Base-by-base conservation (phyloP, 2,888 invertebrate genomes). In the Chalcis sispes region DNA sequence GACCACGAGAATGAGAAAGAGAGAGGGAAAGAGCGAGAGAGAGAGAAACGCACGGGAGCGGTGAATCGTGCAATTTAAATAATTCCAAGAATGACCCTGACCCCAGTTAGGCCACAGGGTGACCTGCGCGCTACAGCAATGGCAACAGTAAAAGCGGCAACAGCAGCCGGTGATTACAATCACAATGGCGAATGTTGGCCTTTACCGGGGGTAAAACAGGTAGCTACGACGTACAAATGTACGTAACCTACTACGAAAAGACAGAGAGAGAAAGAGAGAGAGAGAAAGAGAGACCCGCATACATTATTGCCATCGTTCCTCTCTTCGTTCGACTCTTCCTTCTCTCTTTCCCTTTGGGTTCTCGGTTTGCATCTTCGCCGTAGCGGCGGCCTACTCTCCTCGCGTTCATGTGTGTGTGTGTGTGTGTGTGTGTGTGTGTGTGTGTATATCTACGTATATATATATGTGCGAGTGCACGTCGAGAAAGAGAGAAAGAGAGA, bases 21-120 rank as follows among this genome's bases (percentile, higher is more conserved):
- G 56, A 56, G 67, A 54, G 25, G 52, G 54, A 54, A 15, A 40
- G 66, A 54, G 40, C 8, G 54, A 54, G 46, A 46, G 46, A 32
- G 42, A 59, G 80, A 7, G 79, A n/a, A 54, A 23, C 8, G 54
- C 29, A 15, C 4, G 46, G 8, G 42, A 59, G 80, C 1, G 79
- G 73, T 75, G 58, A 54, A 64, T 82, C 81, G 81, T 78, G 81
- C 82, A 84, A 84, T 84, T 83, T 82, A 85, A 85, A 85, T 84
- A 84, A 84, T 83, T 85, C 83, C 67, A 79, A 70, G 77, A 82
- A 81, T 80, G 82, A 84, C 84, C 84, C 85, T 84, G 84, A 84
- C 84, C 84, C 81, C 79, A 77, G 81, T 78, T 81, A 81, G 81
- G 80, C 78, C 79, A 80, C 79, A 75, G 80, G 81, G 79, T 83